phyloP scores from a whole-genome alignment of 2,113 vertebrate genomes.

The Fulica atra region DNA sequence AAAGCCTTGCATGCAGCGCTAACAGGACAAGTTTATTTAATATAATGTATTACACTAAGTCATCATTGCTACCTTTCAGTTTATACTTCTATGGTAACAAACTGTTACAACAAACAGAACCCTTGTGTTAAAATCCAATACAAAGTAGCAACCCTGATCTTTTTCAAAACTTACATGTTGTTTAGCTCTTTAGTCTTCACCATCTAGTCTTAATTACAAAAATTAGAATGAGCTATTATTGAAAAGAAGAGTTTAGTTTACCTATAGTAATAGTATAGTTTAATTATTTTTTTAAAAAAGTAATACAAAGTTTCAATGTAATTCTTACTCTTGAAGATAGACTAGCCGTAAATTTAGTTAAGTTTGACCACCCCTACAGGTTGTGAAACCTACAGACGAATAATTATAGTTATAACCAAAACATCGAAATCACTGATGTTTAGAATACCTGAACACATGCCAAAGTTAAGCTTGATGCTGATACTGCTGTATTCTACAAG shows the following conservation, averaged over 20 bases:
- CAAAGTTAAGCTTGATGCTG: background rate
- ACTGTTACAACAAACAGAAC: constrained; percentile 74
- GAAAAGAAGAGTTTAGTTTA: background rate
- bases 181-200: background rate
- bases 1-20: constrained; percentile 44
- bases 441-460: background rate
- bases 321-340: background rate
- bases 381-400: background rate
- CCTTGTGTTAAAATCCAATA: constrained; percentile 63
- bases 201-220: background rate
- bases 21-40: constrained; percentile 77
- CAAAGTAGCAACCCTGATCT: constrained; percentile 21
- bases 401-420: background rate
- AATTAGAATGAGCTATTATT: background rate
- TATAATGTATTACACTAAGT: constrained; percentile 69
- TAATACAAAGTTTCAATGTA: background rate
- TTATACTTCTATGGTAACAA: constrained; percentile 80
- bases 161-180: background rate
- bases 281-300: background rate
- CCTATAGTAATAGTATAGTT: background rate
- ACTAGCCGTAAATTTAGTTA: background rate
- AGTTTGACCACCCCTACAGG: background rate
- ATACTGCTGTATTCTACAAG: background rate
- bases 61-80: constrained; percentile 77
- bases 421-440: background rate